These are phyloP conservation scores for Neocrepidodera transversa DNA, from an alignment of 2,888 invertebrate species.

Conservation along the genomic window DNA sequence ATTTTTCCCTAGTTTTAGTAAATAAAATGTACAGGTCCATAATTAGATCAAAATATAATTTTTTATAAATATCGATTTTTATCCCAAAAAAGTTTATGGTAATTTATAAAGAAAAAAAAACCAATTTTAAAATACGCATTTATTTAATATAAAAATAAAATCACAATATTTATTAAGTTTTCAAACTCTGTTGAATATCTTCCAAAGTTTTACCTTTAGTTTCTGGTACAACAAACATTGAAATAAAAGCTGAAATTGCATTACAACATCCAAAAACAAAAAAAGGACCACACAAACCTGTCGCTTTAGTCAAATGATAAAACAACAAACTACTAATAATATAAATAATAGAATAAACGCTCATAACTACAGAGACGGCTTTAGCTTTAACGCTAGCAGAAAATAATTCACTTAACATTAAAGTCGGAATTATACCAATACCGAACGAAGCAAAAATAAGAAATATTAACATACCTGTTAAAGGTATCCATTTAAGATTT, in stretches of 20 bases:
- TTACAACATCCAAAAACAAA: conserved; percentile 48
- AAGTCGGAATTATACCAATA: conserved; percentile 48
- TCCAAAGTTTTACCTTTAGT: conserved; percentile 56
- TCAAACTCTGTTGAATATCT: conserved; percentile 52
- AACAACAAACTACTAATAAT: conserved; percentile 49
- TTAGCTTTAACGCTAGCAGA: conserved; percentile 52
- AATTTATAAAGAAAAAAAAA: too few relatives aligned
- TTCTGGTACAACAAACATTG: conserved; percentile 53
- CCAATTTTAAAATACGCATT: too few relatives aligned
- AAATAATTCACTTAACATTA: conserved; percentile 51
- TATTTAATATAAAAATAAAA: too few relatives aligned
- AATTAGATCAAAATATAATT: too few relatives aligned
- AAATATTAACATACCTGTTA: conserved; percentile 49
- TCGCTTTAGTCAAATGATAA: conserved; percentile 46
- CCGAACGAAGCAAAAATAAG: conserved; percentile 47
- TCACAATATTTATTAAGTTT: neutral
- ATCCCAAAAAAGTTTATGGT: too few relatives aligned
- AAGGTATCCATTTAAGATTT: conserved; percentile 51
- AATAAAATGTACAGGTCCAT: too few relatives aligned
- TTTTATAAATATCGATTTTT: too few relatives aligned
- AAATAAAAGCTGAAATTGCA: conserved; percentile 45
- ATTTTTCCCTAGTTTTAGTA: too few relatives aligned
- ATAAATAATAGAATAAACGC: conserved; percentile 45
- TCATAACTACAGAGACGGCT: conserved; percentile 46
- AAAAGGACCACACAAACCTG: conserved; percentile 53